Evolutionary conservation across 2,113 vertebrate species (phyloP), one percentile per base, ranked within the genome.

Genomic region (Agelaius tricolor): DNA sequence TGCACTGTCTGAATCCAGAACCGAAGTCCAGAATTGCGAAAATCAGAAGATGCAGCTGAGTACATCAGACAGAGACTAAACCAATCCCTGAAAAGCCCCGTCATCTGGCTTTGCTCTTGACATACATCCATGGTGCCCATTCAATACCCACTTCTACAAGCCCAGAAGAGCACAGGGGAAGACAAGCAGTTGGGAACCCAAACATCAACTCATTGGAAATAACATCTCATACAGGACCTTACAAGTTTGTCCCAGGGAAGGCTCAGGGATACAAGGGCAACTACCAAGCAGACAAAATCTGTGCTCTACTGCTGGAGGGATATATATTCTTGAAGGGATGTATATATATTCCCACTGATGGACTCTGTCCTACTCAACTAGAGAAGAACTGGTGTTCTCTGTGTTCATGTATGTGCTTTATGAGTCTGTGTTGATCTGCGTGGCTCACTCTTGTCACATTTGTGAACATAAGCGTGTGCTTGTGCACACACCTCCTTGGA

Each of bases 381-480:
- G 35, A n/a, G 27, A 49, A 84, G 43, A 33, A 6, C 8, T 28
- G 27, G 8, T 39, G 20, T 31, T 63, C 16, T 62, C 20, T 19
- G 4, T 41, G 22, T 35, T 21, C 21, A 8, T 2, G 2, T 24
- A 16, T 18, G 65, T 1, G 0, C 16, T 37, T 33, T 12, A 5
- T 10, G 46, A 37, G 24, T 33, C 47, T 33, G 13, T 69, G 57
- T 15, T 4, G 2, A 19, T 14, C 24, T 58, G 15, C 4, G 13
- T 33, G 23, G 2, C 13, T 26, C 6, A 14, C 28, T 17, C 4
- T 8, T 10, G 12, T 28, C 59, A 37, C 33, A 5, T 15, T 1
- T 18, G 5, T 51, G 59, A 59, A 26, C 10, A 5, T 2, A 13
- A 0, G 0, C 5, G 10, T 27, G 7, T 43, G 13, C 14, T 31